These are phyloP conservation scores for Umimayanthus kanabou DNA, from an alignment of 92 coral and sea anemone species.

Conservation along the genomic window DNA sequence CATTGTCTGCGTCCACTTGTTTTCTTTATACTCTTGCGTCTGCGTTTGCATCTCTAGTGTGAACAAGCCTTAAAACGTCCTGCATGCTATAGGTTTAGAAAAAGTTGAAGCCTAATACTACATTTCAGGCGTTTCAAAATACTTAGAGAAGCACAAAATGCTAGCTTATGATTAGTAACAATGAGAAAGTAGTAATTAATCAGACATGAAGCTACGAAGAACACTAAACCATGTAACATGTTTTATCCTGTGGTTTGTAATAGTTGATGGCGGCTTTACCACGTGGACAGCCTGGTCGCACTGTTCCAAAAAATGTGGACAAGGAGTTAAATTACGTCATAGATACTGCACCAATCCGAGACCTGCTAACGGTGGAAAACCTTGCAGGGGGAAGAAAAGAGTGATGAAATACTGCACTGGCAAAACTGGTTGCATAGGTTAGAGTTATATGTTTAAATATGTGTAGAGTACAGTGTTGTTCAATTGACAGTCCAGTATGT, in stretches of 20 bases:
- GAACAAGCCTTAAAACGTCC: no score
- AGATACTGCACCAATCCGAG: conserved; percentile 83
- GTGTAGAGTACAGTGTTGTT: no score
- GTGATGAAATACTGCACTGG: conserved; percentile 69
- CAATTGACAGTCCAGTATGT: no score
- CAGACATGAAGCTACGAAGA: not conserved
- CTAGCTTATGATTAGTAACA: no score
- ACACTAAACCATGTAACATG: not conserved
- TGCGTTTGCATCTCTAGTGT: no score
- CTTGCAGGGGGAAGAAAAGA: conserved; percentile 67
- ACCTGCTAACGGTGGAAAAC: conserved; percentile 70
- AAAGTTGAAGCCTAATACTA: no score
- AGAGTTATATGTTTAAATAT: not conserved
- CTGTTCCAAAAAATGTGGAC: conserved; percentile 85
- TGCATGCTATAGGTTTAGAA: no score
- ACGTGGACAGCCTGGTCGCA: conserved; percentile 86
- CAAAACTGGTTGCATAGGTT: conserved; percentile 30
- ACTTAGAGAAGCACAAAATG: no score
- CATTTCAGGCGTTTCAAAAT: no score
- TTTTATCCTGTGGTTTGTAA: not conserved
- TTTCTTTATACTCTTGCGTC: no score
- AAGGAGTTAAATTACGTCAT: conserved; percentile 71
- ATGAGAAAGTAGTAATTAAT: no score
- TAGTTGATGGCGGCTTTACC: conserved; percentile 81
- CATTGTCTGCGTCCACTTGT: no score